A percentile compares a stretch with the other conserved stretches of the same genome.
phyloP scores from a whole-genome alignment of 2,797 vertebrate species.

The Adrianichthys oophorus region DNA sequence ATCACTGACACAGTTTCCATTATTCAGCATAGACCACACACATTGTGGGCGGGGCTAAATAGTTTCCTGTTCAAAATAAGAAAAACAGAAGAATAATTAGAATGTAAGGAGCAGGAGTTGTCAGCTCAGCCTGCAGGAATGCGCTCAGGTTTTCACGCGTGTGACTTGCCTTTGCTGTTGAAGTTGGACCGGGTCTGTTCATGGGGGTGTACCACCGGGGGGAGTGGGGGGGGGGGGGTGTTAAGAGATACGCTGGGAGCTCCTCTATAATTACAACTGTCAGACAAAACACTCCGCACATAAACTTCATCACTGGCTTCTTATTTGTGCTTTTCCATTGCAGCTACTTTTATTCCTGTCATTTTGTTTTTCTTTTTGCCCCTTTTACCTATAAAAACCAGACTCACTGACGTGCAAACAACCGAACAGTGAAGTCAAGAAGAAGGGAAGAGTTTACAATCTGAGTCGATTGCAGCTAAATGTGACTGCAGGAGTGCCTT shows the following conservation, averaged over 20 bases:
- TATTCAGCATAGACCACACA: slow-evolving; percentile 73
- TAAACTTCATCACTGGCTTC: slow-evolving; percentile 45
- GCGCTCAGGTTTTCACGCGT: slow-evolving; percentile 55
- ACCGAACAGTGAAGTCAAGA: too few species aligned
- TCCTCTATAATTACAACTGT: slow-evolving; percentile 68
- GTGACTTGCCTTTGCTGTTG: slow-evolving; percentile 68
- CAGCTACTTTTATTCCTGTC: slow-evolving; percentile 30
- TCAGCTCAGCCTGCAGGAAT: slow-evolving; percentile 55
- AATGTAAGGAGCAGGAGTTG: slow-evolving; percentile 72
- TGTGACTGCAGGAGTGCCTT: too few species aligned
- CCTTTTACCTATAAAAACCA: slow-evolving; percentile 11
- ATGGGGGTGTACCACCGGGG: slow-evolving; percentile 6
- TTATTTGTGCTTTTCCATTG: slow-evolving; percentile 46
- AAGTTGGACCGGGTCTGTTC: slow-evolving; percentile 23
- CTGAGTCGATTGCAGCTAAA: too few species aligned
- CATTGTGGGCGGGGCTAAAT: slow-evolving; percentile 60
- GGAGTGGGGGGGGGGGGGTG: slow-evolving; percentile 53
- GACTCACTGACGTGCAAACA: slow-evolving; percentile 1
- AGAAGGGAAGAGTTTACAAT: too few species aligned
- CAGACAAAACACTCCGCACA: slow-evolving; percentile 38
- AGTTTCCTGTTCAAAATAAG: slow-evolving; percentile 66
- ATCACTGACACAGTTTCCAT: slow-evolving; percentile 57
- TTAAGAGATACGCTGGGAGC: slow-evolving; percentile 62
- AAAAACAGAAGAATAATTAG: slow-evolving; percentile 41
- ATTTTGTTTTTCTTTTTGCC: slow-evolving; percentile 36